A percentile compares a stretch with the other conserved stretches of the same genome.
phyloP scores from a whole-genome alignment of 2,888 invertebrate species.

The Parnassius glacialis region DNA sequence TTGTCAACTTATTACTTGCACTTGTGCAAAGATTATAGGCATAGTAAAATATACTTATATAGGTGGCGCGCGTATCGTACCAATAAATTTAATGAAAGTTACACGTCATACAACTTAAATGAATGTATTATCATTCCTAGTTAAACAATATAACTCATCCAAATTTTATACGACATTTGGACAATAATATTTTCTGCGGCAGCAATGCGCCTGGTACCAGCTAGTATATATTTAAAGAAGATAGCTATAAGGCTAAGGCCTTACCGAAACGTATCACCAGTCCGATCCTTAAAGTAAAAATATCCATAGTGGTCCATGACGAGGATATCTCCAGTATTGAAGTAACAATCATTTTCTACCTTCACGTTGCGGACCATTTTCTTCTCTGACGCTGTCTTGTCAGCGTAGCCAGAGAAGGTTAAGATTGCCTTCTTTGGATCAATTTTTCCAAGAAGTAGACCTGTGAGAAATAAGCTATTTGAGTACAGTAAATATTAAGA shows the following conservation, averaged over 20 bases:
- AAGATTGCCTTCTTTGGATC: slow-evolving; percentile 71
- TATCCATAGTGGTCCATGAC: slow-evolving; percentile 95
- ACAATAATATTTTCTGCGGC: too few relatives aligned
- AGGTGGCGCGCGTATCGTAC: too few relatives aligned
- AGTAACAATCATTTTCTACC: slow-evolving; percentile 91
- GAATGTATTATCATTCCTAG: too few relatives aligned
- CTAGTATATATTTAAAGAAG: background rate
- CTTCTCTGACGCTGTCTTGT: slow-evolving; percentile 88
- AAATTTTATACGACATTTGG: too few relatives aligned
- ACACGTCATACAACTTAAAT: too few relatives aligned
- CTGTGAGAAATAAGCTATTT: slow-evolving; percentile 49
- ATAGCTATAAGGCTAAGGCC: slow-evolving; percentile 1
- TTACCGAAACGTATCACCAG: slow-evolving; percentile 87
- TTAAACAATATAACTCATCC: too few relatives aligned
- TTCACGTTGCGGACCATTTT: slow-evolving; percentile 92
- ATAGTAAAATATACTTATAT: too few relatives aligned
- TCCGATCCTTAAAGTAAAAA: slow-evolving; percentile 95
- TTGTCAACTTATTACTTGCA: too few relatives aligned
- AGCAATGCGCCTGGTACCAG: too few relatives aligned
- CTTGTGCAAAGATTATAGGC: too few relatives aligned
- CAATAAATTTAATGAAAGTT: too few relatives aligned
- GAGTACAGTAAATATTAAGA: background rate
- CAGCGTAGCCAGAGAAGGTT: slow-evolving; percentile 73
- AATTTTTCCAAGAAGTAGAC: slow-evolving; percentile 87
- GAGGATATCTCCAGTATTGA: slow-evolving; percentile 95